A percentile compares a stretch with the other conserved stretches of the same genome.
These are phyloP conservation scores for Knipowitschia caucasica DNA, from an alignment of 2,797 vertebrate species.

Conservation along the genomic window DNA sequence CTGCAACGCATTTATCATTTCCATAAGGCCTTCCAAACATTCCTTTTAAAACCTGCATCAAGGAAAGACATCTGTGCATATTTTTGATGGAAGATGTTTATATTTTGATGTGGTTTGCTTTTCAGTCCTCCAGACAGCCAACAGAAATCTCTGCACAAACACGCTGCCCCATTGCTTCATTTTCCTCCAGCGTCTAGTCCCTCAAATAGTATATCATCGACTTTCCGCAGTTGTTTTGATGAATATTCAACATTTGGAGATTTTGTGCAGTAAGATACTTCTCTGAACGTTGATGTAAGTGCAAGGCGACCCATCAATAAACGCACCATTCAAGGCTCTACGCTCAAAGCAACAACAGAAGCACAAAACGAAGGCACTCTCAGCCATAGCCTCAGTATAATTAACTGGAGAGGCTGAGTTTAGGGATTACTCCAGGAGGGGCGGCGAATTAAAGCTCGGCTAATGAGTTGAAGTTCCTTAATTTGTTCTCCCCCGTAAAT, in stretches of 20 bases:
- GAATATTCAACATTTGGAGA: slow-evolving; percentile 40
- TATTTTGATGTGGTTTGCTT: slow-evolving; percentile 58
- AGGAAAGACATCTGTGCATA: slow-evolving; percentile 33
- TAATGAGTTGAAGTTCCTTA: slow-evolving; percentile 85
- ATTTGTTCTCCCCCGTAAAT: slow-evolving; percentile 82
- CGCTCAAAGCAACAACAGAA: slow-evolving; percentile 49
- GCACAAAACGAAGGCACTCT: slow-evolving; percentile 66
- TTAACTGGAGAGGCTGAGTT: slow-evolving; percentile 78
- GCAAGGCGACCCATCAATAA: slow-evolving; percentile 14
- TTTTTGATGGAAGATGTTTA: slow-evolving; percentile 59
- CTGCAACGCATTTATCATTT: slow-evolving; percentile 34
- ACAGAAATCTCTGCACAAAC: slow-evolving; percentile 28
- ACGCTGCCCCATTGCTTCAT: slow-evolving; percentile 9
- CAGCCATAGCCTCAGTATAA: slow-evolving; percentile 70
- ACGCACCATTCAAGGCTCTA: slow-evolving; percentile 12
- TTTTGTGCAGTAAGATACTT: slow-evolving; percentile 29
- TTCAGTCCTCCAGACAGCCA: slow-evolving; percentile 27
- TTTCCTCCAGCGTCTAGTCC: slow-evolving; percentile 24
- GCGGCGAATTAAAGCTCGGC: slow-evolving; percentile 77
- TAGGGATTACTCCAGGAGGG: slow-evolving; percentile 79
- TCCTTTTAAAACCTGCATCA: slow-evolving; percentile 20
- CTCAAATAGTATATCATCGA: slow-evolving; percentile 50
- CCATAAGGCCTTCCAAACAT: slow-evolving; percentile 24
- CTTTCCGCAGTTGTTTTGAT: slow-evolving; percentile 37
- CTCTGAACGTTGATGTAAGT: slow-evolving; percentile 42